These are phyloP conservation scores for Hippolais icterina DNA, from an alignment of 2,113 vertebrate species.

Conservation along the genomic window DNA sequence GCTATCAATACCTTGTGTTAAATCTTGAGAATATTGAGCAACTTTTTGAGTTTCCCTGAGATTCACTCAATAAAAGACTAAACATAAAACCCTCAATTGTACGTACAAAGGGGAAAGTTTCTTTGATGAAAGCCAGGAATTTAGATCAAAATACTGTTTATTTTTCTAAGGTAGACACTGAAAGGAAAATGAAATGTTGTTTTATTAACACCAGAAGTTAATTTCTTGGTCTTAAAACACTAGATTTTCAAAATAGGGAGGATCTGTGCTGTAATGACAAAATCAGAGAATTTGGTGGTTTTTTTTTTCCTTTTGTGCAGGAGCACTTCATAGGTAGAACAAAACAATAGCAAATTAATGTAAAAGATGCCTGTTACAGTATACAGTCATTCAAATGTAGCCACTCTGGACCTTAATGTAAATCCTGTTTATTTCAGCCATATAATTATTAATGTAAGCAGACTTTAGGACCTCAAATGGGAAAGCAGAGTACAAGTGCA, in stretches of 20 bases:
- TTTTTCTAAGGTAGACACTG: conserved; percentile 31
- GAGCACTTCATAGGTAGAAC: background rate
- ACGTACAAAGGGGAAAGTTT: conserved; percentile 1
- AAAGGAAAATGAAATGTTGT: background rate
- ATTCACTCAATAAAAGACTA: conserved; percentile 14
- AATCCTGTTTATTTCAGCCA: conserved; percentile 5
- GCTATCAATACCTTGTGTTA: conserved; percentile 20
- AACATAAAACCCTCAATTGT: background rate
- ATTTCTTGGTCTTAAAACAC: conserved; percentile 30
- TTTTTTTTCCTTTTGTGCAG: background rate
- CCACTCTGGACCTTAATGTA: background rate
- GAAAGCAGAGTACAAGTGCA: background rate
- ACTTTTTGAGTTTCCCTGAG: conserved; percentile 9
- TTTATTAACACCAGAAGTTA: conserved; percentile 39
- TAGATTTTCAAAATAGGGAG: background rate
- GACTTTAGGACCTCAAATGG: background rate
- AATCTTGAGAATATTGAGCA: conserved; percentile 33
- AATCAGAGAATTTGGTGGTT: background rate
- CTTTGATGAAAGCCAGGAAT: conserved; percentile 52
- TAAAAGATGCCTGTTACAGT: background rate
- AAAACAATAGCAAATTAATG: background rate
- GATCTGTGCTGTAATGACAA: background rate
- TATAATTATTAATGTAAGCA: background rate
- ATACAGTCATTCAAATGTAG: background rate
- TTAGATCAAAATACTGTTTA: conserved; percentile 49